Percentiles rank a stretch among this genome's conserved stretches.
Conservation (phyloP, 2,888 invertebrate species). For the Ectemnius lituratus region DNA sequence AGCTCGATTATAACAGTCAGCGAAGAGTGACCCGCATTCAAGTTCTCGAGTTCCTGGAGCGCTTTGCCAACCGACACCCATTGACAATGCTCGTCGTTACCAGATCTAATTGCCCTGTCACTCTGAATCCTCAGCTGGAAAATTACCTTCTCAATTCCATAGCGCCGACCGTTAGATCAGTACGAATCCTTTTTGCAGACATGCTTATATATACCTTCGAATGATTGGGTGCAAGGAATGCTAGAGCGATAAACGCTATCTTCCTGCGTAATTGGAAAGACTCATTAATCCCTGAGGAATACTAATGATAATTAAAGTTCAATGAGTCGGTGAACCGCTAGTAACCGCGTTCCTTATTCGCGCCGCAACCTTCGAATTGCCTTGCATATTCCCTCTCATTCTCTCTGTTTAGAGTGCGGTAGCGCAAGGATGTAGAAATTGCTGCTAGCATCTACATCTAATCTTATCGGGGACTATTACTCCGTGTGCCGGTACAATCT, state of each 20-base stretch:
- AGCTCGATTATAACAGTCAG: conserved; percentile 66
- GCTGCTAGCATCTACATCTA: neutral
- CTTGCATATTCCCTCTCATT: no score
- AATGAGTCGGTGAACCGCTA: neutral
- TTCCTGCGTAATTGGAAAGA: neutral
- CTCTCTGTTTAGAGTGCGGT: no score
- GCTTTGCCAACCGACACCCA: neutral
- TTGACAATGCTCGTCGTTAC: conserved; percentile 7
- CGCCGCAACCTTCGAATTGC: no score
- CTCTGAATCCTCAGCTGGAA: neutral
- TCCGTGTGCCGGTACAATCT: neutral
- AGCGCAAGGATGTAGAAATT: neutral
- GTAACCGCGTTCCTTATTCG: neutral
- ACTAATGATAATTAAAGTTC: conserved; percentile 7
- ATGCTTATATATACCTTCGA: no score
- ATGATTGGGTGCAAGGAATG: no score
- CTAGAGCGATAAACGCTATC: neutral
- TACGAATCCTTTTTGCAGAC: no score
- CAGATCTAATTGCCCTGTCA: conserved; percentile 7
- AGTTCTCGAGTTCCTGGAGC: neutral
- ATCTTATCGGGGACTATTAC: conserved; percentile 6
- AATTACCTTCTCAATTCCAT: neutral
- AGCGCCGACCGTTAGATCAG: no score
- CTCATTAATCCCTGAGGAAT: neutral
- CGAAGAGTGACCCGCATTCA: conserved; percentile 64